Base-by-base conservation (phyloP, 2,888 invertebrate species). In the Argynnis bischoffii region DNA sequence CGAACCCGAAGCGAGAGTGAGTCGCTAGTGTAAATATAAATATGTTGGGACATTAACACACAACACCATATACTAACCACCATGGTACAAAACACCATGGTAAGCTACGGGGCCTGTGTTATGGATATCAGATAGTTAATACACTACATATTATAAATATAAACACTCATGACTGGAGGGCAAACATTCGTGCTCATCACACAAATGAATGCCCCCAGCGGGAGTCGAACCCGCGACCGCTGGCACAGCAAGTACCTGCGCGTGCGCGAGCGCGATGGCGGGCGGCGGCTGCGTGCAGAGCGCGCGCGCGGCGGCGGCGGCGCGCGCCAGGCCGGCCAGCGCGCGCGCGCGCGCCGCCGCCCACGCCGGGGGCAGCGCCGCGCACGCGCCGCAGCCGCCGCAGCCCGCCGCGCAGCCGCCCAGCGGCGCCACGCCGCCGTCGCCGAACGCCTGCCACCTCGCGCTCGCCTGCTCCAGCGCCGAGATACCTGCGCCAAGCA, bases 251-350 rank as follows among this genome's bases (percentile, higher is more conserved):
- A 18, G 18, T 2, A 88, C 89, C 85, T 96, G 95, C 0, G 97
- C 97, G 66, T 84, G 82, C 0, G 84, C 81, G 3, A 96, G 95
- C 0, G 98, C 98, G 66, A 98, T 97, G 0, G 98, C 98, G 0
- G 98, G 98, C 51, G 98, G 98, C 41, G 98, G 99, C 69, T 98
- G 97, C 69, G 98, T 97, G 79, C 97, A 97, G 51, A 97, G 93
- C 69, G 96, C 95, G 73, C 94, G 93, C 76, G 97, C 97, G 0
- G 96, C 95, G 56, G 76, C 80, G 0, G 93, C 92, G 16, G 93
- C 83, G 73, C 89, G 82, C 0, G 92, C 92, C 0, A 93, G 80
- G 0, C 94, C 93, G 72, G 96, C 95, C 6, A 98, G 90, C 79
- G 96, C 95, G 78, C 95, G 95, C 0, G 95, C 95, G 0, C 98